Evolutionary conservation across 2,113 vertebrate species (phyloP).

Genomic region (Antigone vipio): DNA sequence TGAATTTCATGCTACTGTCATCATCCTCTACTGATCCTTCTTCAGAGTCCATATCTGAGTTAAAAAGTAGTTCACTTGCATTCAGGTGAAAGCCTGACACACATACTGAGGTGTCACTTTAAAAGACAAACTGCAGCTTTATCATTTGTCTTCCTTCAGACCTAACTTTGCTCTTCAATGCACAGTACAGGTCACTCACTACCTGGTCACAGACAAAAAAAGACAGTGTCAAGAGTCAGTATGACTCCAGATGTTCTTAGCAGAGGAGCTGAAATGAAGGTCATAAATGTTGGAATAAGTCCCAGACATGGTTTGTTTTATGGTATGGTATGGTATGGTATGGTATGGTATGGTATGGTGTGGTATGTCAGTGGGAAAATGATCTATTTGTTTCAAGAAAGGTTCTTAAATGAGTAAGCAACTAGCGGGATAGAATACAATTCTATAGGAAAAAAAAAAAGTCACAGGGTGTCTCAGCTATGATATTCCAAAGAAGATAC

Average conservation of each 20-base stretch:
- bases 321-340: too few relatives aligned
- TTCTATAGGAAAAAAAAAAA: not conserved
- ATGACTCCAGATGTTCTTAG: not conserved
- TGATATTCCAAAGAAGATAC: not conserved
- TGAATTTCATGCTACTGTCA: not conserved
- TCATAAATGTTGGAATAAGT: not conserved
- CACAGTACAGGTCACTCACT: not conserved
- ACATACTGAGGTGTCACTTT: not conserved
- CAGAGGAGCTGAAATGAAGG: not conserved
- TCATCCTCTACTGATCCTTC: not conserved
- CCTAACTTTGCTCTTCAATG: not conserved
- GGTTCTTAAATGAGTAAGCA: not conserved
- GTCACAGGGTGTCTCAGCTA: not conserved
- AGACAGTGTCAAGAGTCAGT: not conserved
- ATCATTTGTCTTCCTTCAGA: not conserved
- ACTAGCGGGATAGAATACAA: not conserved
- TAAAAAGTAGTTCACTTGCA: not conserved
- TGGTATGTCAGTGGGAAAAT: not conserved
- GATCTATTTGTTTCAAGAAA: not conserved
- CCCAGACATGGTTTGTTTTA: not conserved
- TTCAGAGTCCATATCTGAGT: not conserved
- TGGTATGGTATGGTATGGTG: too few relatives aligned
- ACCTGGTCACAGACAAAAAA: not conserved
- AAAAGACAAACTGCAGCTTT: not conserved
- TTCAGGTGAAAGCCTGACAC: not conserved